Base-by-base conservation (phyloP, 1,140 invertebrate genomes). In the Cryptotermes secundus region DNA sequence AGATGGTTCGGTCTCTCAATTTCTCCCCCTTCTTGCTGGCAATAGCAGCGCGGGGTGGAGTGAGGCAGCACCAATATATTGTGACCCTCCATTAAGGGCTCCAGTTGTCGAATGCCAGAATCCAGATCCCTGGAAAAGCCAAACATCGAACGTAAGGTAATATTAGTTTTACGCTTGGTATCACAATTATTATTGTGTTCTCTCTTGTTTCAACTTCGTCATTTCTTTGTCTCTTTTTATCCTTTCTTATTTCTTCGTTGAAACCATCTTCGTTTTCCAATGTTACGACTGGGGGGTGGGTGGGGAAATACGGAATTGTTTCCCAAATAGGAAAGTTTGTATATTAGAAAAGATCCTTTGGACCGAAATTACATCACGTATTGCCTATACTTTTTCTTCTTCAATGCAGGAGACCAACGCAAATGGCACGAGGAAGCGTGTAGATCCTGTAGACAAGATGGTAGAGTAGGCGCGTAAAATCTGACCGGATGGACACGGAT, bases 141-240 rank as follows among this genome's bases (percentile, higher is more conserved):
- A 72, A 72, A 72, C 59, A 72, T 72, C 59, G 59, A 72, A 72
- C n/a, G 9, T 6, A n/a, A 72, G 59, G 59, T 72, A 72, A 72
- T 72, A 72, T 72, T 12, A 72, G 59, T 72, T 72, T 72, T 31
- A 9, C 59, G n/a, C 26, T 72, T 72, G 4, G 31, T 31, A 72
- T 72, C 26, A 72, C 59, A 72, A 72, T 72, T 72, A 72, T n/a
- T 72, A 72, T 72, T 72, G 59, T 72, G 59, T 72, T 72, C 59
- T 31, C 59, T 72, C 59, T 72, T 72, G 59, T 72, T 72, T 72
- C 9, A 72, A 4, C 4, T 72, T 9, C 9, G 0, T 72, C 1
- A 31, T 31, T 72, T 72, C 26, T 72, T 72, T 72, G 26, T 72
- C 31, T 72, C n/a, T 19, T 16, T 14, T 14, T 59, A 4, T 72